Evolutionary conservation across 2,113 vertebrate species (phyloP), one percentile per base, ranked within the genome.

Genomic region (Heterocephalus glaber): DNA sequence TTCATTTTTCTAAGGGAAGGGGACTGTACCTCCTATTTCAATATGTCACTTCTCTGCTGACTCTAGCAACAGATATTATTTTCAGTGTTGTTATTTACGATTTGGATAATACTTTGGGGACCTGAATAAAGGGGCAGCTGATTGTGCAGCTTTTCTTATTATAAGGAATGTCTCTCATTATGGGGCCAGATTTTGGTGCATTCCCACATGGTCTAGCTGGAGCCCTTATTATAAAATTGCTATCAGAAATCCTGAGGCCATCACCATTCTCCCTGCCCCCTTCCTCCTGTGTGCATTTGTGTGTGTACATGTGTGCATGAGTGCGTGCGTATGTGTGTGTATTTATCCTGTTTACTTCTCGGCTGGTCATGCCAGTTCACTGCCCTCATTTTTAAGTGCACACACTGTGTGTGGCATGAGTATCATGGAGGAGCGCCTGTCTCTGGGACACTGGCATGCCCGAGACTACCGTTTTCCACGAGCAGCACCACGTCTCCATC

Each of bases 81-180:
- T 88, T 72, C 82, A 5, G 82, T 30, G 70, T 33, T 85, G 47
- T 89, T 95, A 83, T 88, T 96, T 90, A 77, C 3, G 79, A 12
- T 30, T 30, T 19, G 79, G 82, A 7, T 19, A 33, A 2, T 41
- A 89, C 95, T 68, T 28, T 58, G 80, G 95, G 82, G 77, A 28
- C 92, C 80, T 2, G 85, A 26, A 3, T 7, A 13, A 30, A 49
- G 72, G n/a, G 79, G 33, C 61, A 30, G 93, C 95, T 95, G 96
- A 72, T 19, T 0, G n/a, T 19, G 87, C 76, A 77, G 70, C 79
- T 89, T 85, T 28, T 49, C 90, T 60, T 76, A 13, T 16, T 12
- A 28, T 26, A 14, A 74, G 56, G 47, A 17, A 13, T 20, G 54
- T 17, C 60, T 74, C 85, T 96, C 89, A 26, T 81, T 65, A 72